Percentiles rank a stretch among this genome's conserved stretches.
These are phyloP conservation scores for Channa striata DNA, from an alignment of 2,797 vertebrate genomes.

Conservation along the genomic window DNA sequence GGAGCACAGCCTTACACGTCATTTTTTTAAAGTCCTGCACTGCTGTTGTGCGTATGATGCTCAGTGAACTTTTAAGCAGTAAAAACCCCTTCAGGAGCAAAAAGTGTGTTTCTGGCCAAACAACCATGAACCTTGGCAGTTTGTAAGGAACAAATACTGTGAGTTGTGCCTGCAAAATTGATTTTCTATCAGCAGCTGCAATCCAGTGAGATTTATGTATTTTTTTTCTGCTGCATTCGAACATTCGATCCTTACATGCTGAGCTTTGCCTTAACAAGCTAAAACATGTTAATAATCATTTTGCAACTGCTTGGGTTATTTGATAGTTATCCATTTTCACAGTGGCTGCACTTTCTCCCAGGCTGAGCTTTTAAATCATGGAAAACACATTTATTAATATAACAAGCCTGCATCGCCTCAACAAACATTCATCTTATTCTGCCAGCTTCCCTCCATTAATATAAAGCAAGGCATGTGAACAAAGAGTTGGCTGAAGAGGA, in stretches of 20 bases:
- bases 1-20: no score
- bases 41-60: no score
- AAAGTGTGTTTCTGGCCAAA: no score
- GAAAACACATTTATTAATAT: not conserved
- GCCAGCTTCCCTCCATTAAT: not conserved
- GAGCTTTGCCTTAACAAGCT: not conserved
- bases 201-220: conserved; percentile 14
- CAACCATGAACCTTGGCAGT: not conserved
- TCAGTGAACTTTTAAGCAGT: no score
- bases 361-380: not conserved
- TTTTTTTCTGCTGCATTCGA: not conserved
- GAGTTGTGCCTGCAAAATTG: not conserved
- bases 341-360: not conserved
- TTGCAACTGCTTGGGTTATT: not conserved
- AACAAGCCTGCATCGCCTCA: not conserved
- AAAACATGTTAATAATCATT: not conserved
- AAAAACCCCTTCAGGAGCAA: no score
- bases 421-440: not conserved
- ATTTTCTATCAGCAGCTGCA: conserved; percentile 12
- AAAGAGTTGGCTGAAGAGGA: not conserved
- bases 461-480: not conserved
- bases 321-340: not conserved
- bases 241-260: conserved; percentile 21
- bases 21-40: no score
- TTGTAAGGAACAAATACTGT: no score